A percentile compares a stretch with the other conserved stretches of the same genome.
Conservation (phyloP, 2,113 vertebrate genomes). For the Lophotis ruficrista region DNA sequence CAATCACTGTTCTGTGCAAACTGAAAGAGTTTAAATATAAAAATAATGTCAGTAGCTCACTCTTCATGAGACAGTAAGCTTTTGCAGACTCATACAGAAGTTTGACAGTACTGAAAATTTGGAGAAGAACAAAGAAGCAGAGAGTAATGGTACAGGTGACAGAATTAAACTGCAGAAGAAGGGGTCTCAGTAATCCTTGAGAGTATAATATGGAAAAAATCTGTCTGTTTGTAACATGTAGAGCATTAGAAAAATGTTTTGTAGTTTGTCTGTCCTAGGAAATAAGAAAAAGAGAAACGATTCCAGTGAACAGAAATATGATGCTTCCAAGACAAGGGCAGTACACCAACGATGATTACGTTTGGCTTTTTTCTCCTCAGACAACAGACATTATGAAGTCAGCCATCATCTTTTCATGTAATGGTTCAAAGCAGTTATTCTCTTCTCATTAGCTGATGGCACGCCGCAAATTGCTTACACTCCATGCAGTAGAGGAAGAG, state of each 20-base stretch:
- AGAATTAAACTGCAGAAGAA: neutral
- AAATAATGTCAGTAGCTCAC: neutral
- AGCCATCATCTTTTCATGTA: neutral
- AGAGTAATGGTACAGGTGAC: neutral
- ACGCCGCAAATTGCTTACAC: neutral
- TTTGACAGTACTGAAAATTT: neutral
- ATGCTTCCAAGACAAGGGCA: neutral
- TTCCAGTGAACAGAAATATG: neutral
- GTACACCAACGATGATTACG: neutral
- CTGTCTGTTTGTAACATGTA: neutral
- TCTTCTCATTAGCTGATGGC: conserved; percentile 9
- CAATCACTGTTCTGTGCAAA: neutral
- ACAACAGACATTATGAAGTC: neutral
- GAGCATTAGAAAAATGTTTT: neutral
- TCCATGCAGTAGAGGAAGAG: neutral
- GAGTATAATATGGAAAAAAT: neutral
- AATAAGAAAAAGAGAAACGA: neutral
- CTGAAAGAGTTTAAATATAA: neutral
- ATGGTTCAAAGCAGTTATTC: neutral
- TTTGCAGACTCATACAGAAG: neutral
- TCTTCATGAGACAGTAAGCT: neutral
- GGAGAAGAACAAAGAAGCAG: neutral
- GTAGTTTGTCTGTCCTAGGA: neutral
- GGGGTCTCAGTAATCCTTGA: neutral
- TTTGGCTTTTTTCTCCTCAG: neutral